These are phyloP conservation scores for Hemibagrus guttatus DNA, from an alignment of 2,797 vertebrate species.

Conservation along the genomic window DNA sequence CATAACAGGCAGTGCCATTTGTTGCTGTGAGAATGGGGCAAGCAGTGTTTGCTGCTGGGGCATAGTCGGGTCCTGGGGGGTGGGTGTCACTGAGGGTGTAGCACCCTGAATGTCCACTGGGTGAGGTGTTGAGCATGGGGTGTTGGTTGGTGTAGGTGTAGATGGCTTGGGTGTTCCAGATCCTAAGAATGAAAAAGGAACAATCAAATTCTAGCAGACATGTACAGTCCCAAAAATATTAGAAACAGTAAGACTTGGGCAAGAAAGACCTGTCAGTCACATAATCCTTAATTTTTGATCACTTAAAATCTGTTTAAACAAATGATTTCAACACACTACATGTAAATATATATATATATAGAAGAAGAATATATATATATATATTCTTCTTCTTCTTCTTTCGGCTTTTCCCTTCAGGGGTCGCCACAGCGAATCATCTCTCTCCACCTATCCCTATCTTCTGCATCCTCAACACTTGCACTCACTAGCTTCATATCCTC, in stretches of 20 bases:
- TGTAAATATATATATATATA: neutral
- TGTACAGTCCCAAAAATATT: neutral
- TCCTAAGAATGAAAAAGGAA: conserved; percentile 74
- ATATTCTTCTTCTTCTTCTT: too few species aligned
- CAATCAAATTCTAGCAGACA: neutral
- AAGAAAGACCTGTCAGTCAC: neutral
- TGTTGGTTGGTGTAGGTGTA: conserved; percentile 93
- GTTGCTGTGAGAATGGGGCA: conserved; percentile 91
- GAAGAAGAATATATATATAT: too few species aligned
- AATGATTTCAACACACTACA: neutral
- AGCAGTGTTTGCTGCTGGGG: conserved; percentile 88
- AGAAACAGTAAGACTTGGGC: neutral
- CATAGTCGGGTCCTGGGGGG: conserved; percentile 84
- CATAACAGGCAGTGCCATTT: conserved; percentile 93
- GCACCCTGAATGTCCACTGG: conserved; percentile 84
- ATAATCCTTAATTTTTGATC: neutral
- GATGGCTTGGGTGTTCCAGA: conserved; percentile 97
- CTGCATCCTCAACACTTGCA: too few species aligned
- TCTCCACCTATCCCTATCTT: too few species aligned
- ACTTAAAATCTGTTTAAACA: neutral
- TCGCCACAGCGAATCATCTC: too few species aligned
- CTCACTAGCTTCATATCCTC: too few species aligned
- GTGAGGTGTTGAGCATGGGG: conserved; percentile 93
- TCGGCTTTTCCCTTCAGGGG: too few species aligned
- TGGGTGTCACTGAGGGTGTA: conserved; percentile 83